Conservation (phyloP, 2,113 vertebrate genomes). For the Otolemur garnettii region DNA sequence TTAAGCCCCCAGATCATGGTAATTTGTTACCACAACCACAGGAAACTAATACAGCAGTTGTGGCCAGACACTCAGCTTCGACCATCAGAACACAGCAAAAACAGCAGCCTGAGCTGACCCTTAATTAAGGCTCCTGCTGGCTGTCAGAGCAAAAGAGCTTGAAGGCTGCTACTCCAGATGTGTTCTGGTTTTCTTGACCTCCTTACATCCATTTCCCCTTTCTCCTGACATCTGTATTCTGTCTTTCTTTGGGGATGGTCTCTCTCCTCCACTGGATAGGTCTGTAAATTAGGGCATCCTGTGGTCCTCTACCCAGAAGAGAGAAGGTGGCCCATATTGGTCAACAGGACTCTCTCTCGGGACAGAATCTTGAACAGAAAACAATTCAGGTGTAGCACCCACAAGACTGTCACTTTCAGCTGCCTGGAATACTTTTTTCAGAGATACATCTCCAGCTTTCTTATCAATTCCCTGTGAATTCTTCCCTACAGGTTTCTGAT, state of each 20-base stretch:
- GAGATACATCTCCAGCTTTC: background rate
- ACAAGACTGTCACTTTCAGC: background rate
- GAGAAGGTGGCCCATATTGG: background rate
- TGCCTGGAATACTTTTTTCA: no score
- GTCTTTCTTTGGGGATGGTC: background rate
- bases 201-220: no score
- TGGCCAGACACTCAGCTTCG: background rate
- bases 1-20: background rate
- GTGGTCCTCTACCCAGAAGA: background rate
- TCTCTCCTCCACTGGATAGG: background rate
- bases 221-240: background rate
- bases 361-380: background rate
- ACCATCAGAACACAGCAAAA: background rate
- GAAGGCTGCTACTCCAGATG: background rate
- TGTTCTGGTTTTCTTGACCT: background rate
- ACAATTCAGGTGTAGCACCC: no score
- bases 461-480: background rate
- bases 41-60: background rate
- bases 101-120: background rate
- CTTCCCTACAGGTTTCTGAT: background rate
- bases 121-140: fast-evolving
- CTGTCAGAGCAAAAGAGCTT: background rate
- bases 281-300: background rate
- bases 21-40: background rate
- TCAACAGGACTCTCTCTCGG: background rate